Evolutionary conservation across 2,113 vertebrate genomes (phyloP), one percentile per base, ranked within the genome.

Genomic region (Antigone vipio): DNA sequence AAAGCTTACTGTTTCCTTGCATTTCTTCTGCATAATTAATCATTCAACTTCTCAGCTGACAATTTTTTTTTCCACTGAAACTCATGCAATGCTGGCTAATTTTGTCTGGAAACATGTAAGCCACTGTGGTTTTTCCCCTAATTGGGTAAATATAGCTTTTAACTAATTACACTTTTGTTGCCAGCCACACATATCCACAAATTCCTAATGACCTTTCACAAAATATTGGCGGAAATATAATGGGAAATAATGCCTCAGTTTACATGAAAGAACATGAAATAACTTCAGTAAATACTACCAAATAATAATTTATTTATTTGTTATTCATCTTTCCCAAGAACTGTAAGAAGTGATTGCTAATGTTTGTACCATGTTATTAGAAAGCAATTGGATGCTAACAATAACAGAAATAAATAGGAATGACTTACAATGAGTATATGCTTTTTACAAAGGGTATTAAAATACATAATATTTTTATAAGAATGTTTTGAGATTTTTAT

Each of bases 1-100:
- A 89, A 89, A 94, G 3, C 67, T 59, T 83, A 62, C 5, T 12
- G 32, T 76, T 93, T 74, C 75, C 16, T 88, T 83, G 40, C 30
- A 76, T 90, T 96, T 81, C 60, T 88, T 92, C 77, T 87, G 32
- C 52, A 93, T 90, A 95, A 92, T 88, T 86, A 88, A 93, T 95
- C 9, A 42, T 49, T 93, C 62, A 47, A 9, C 80, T 69, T 85
- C 42, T 92, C 35, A 52, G 13, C 32, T 81, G 35, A 14, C 38
- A 34, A 7, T 1, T 6, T 21, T 72, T 80, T 80, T 77, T 62
- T 32, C 16, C 16, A 8, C 22, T 75, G 56, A 75, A 88, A 85
- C 58, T 69, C 29, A 49, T 1, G 1, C 13, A 42, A 16, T 64
- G 21, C 2, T 72, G 32, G 9, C 10, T 89, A 75, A 49, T 85